phyloP scores from a whole-genome alignment of 1,140 invertebrate species.

The Aphaenogaster floridana region DNA sequence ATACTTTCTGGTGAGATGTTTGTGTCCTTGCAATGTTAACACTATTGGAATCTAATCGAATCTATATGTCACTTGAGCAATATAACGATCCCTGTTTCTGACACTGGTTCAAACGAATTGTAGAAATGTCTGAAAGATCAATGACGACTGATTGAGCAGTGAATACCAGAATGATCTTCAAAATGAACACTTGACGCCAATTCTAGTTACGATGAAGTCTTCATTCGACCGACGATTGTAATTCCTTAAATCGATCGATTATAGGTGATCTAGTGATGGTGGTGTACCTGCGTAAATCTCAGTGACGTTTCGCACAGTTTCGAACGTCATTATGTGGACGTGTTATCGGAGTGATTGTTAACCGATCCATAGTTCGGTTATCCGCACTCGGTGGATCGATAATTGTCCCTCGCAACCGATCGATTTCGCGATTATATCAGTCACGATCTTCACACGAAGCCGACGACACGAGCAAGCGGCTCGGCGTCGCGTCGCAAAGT shows the following conservation, averaged over 20 bases:
- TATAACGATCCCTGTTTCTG: background rate
- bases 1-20: constrained; percentile 20
- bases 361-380: background rate
- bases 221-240: constrained; percentile 32
- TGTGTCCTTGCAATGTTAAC: background rate
- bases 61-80: constrained; percentile 3
- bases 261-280: background rate
- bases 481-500: constrained; percentile 78
- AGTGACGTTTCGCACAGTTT: constrained; percentile 7
- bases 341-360: constrained; percentile 7
- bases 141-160: background rate
- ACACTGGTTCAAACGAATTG: constrained; percentile 18
- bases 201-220: background rate
- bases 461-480: constrained; percentile 70
- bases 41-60: background rate
- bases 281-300: constrained; percentile 3
- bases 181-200: constrained; percentile 22
- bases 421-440: constrained; percentile 26
- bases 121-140: background rate
- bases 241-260: constrained; percentile 14
- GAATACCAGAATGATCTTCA: background rate
- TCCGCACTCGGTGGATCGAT: constrained; percentile 24
- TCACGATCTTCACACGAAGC: constrained; percentile 35
- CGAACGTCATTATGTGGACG: background rate
- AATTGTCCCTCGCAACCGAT: constrained; percentile 51